Evolutionary conservation across 2,797 vertebrate species (phyloP), one percentile per base, ranked within the genome.

Genomic region (Falco concolor): DNA sequence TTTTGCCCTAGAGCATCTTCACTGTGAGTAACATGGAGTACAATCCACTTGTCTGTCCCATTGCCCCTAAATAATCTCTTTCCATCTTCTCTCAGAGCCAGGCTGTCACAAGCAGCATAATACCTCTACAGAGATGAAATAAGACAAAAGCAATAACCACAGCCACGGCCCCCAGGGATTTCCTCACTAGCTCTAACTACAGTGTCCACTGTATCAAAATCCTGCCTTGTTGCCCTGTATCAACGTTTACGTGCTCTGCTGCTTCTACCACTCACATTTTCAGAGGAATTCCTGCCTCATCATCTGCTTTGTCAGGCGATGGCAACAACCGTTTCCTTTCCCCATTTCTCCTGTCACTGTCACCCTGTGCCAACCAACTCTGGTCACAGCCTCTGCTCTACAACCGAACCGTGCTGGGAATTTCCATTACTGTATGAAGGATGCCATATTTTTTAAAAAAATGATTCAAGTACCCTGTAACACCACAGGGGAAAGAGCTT

Each of bases 61-160:
- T 45, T 68, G 86, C 84, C 81, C 90, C 90, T 95, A 85, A 95
- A 91, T 84, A 94, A 95, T 94, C 94, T 89, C 84, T 74, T 89
- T 88, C 92, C 70, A 92, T 93, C 94, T 96, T 56, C 75, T 81
- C 92, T 79, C 75, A 9, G 84, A 84, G 74, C 34, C 65, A 38
- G 80, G 84, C 91, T 96, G 93, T 96, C 94, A 94, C 93, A 63
- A 79, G 87, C 69, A 59, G 88, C 13, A 6, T 40, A 88, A 94
- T 95, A 84, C 93, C 78, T 94, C 90, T 56, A 25, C 69, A 76
- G 78, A 91, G 89, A 92, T 89, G 73, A 93, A 95, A 93, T 89
- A 90, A 93, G 88, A 92, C 95, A 96, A 96, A 94, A 92, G 91
- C 95, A 96, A 95, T 94, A 97, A 95, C 79, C 74, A 44, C 80